Conservation (phyloP, 2,113 vertebrate species). For the Monopterus albus region DNA sequence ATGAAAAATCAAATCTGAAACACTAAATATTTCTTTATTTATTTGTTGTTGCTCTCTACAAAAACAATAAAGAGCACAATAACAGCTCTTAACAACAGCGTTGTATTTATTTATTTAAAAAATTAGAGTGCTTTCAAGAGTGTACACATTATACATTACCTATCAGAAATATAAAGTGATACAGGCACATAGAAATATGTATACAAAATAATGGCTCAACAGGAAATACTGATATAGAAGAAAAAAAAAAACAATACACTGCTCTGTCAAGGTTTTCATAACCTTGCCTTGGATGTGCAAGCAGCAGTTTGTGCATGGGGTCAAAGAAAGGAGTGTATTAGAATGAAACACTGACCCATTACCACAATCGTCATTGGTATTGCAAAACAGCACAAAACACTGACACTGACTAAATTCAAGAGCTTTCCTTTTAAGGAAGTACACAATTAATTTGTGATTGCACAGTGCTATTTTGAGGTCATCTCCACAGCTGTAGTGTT, state of each 20-base stretch:
- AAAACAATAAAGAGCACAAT: background rate
- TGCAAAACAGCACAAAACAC: constrained; percentile 35
- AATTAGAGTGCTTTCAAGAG: constrained; percentile 67
- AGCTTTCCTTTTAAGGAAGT: constrained; percentile 55
- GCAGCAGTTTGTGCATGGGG: constrained; percentile 9
- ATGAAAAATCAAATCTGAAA: background rate
- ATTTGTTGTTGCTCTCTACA: too few relatives aligned
- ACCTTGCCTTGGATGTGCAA: constrained; percentile 24
- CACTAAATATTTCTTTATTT: too few relatives aligned
- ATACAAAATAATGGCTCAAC: constrained; percentile 68
- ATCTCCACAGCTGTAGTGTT: constrained; percentile 77
- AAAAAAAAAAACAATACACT: constrained; percentile 27
- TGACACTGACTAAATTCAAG: constrained; percentile 40
- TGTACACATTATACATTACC: constrained; percentile 69
- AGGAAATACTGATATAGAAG: constrained; percentile 76
- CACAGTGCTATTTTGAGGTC: constrained; percentile 74
- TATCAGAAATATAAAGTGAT: constrained; percentile 63
- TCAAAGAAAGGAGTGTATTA: constrained; percentile 44
- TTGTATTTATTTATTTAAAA: constrained; percentile 82
- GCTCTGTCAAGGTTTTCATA: constrained; percentile 23
- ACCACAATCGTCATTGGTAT: constrained; percentile 47
- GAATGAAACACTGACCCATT: constrained; percentile 36
- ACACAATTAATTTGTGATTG: constrained; percentile 25
- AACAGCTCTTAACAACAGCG: constrained; percentile 49
- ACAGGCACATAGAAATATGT: constrained; percentile 62